Evolutionary conservation across 2,888 invertebrate species (phyloP), one percentile per base, ranked within the genome.

Genomic region (Conchocele bisecta): DNA sequence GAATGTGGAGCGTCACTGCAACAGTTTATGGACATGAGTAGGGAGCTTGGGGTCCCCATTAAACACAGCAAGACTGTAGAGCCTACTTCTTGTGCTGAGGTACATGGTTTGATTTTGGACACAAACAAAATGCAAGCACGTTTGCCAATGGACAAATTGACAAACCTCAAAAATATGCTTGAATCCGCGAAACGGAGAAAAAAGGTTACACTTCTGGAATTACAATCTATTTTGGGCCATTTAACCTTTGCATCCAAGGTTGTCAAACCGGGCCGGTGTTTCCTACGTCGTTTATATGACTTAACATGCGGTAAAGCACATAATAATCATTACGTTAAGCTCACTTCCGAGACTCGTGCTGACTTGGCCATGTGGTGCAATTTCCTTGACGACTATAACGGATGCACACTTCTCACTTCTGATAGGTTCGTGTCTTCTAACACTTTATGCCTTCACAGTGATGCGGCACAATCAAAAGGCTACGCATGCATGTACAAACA

Each of bases 231-330:
- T 13, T 15, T 61, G 20, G 57, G 69, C 9, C 61, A 57, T 29
- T 44, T 64, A 5, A 64, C 64, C 31, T 64, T 70, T 48, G 70
- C 70, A 0, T 70, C 59, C 35, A 64, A 51, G 17, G 70, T 61
- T 6, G 58, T 69, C 5, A 57, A 63, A 44, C 69, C 60, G 7
- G 69, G 69, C 2, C 11, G 57, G 3, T 70, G 70, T 28, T 70
- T 64, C 35, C 46, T 70, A 15, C 29, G 70, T 5, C 31, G 70
- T 15, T 17, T 70, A 28, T 64, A 70, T 41, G 64, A 70, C 26
- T 29, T 70, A n/a, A 64, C 64, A 4, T 33, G 26, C 3, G 70
- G 64, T 0, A 39, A 20, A 7, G 22, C 42, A 20, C 41, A 51
- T 24, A n/a, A n/a, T n/a, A 15, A 58, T 28, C 67, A 69, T 28